Evolutionary conservation across 2,113 vertebrate species (phyloP), one percentile per base, ranked within the genome.

Genomic region (Sminthopsis crassicaudata): DNA sequence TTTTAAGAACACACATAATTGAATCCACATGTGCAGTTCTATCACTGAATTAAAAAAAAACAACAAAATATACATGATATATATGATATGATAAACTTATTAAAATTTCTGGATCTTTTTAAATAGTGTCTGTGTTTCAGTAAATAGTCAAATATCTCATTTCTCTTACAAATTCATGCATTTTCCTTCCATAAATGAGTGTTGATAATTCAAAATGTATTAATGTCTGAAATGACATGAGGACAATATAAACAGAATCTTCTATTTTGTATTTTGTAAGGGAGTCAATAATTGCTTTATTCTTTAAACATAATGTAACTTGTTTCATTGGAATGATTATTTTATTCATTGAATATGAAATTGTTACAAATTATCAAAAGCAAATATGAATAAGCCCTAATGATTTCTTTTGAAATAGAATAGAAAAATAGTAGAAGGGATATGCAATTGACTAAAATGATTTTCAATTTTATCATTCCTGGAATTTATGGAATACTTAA

Each of bases 21-120:
- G 96, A 96, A 96, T 94, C 92, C 94, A 92, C 97, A 98, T 97
- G 96, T 96, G 95, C 96, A 95, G 89, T 94, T 96, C 95, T 96
- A 89, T 96, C 97, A 94, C 92, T 96, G 93, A 96, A 97, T 96
- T 97, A 97, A 97, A 95, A 92, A 51, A 51, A 4, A 51, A 51
- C 50, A 51, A 51, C 50, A 51, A 51, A 51, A 48, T 48, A 48
- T 48, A 11, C 97, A 96, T 92, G 95, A 46, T 96, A 91, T 48
- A 7, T 48, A 48, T 48, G 48, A 48, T 6, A 48, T 48, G 48
- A 48, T 48, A 48, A 7, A 36, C 90, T 76, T 60, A 48, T 94
- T 92, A 88, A 53, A 90, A 96, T 94, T 96, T 88, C 93, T 48
- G 95, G 25, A 91, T 91, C 10, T 91, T 51, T 52, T 90, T 96